A percentile compares a stretch with the other conserved stretches of the same genome.
phyloP scores from a whole-genome alignment of 2,113 vertebrate genomes.

The Periophthalmus modestus region DNA sequence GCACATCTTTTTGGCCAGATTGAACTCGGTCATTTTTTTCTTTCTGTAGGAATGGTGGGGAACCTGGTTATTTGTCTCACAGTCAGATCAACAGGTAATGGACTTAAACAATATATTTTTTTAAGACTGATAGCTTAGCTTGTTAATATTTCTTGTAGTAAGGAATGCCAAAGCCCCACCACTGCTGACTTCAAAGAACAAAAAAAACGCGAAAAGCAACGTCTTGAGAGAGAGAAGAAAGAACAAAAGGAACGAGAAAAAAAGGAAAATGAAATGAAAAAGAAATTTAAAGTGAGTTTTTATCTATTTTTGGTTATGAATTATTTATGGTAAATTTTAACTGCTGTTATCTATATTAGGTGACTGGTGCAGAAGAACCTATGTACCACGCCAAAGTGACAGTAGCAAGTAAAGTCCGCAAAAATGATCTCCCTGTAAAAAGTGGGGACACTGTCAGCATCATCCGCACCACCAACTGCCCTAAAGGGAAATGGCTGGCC shows the following conservation, averaged over 20 bases:
- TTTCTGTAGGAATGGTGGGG: constrained; percentile 41
- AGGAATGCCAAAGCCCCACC: constrained; percentile 58
- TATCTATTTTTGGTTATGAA: not conserved
- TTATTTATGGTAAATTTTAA: not conserved
- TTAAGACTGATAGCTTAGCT: not conserved
- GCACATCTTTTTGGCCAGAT: not conserved
- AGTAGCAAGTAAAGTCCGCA: constrained; percentile 64
- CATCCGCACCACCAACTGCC: constrained; percentile 69
- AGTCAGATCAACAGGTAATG: constrained; percentile 42
- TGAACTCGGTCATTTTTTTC: constrained; percentile 5
- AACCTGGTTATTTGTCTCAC: constrained; percentile 24
- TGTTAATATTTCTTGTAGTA: constrained; percentile 48
- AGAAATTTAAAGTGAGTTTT: constrained; percentile 77
- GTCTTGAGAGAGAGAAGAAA: constrained; percentile 77
- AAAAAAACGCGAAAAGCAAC: constrained; percentile 76
- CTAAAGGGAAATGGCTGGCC: constrained; percentile 74
- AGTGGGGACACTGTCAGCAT: constrained; percentile 69
- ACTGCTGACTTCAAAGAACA: constrained; percentile 65
- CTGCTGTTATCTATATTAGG: constrained; percentile 55
- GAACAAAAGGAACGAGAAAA: constrained; percentile 77
- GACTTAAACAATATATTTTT: not conserved
- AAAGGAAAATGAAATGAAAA: constrained; percentile 77
- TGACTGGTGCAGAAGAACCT: constrained; percentile 69
- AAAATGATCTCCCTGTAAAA: constrained; percentile 62
- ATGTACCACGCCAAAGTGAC: constrained; percentile 64